Conservation (phyloP, 2,113 vertebrate genomes). For the Hippopotamus amphibius region DNA sequence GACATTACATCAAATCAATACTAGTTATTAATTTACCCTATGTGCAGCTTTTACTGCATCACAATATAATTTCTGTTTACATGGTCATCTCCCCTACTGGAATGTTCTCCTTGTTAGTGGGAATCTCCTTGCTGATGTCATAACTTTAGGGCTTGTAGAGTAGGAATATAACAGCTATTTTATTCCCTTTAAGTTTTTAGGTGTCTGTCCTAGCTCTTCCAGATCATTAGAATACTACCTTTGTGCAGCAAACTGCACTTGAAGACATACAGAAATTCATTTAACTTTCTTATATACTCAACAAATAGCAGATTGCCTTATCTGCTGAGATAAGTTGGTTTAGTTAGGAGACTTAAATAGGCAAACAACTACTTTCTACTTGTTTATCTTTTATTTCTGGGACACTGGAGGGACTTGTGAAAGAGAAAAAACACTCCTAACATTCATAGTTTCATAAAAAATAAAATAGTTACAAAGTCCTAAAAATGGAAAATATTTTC, state of each 20-base stretch:
- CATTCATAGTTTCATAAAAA: constrained; percentile 29
- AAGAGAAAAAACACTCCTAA: background rate
- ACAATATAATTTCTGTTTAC: background rate
- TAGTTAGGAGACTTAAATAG: background rate
- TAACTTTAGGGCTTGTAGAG: background rate
- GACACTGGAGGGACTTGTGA: background rate
- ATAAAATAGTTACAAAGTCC: background rate
- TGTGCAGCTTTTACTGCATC: background rate
- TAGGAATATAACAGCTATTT: background rate
- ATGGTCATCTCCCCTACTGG: too few species aligned
- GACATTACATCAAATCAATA: background rate
- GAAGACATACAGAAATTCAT: background rate
- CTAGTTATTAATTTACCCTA: background rate
- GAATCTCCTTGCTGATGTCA: background rate
- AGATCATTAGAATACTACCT: background rate
- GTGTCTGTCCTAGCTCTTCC: background rate
- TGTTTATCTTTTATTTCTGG: constrained; percentile 6
- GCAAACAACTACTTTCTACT: background rate
- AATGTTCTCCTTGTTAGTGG: background rate
- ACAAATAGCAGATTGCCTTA: background rate
- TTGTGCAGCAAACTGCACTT: background rate
- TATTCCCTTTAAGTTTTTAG: background rate
- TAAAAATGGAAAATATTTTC: constrained; percentile 55
- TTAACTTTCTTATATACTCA: background rate
- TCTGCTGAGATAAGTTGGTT: background rate